Evolutionary conservation across 2,797 vertebrate species (phyloP).

Genomic region (Rhyacichthys aspro): DNA sequence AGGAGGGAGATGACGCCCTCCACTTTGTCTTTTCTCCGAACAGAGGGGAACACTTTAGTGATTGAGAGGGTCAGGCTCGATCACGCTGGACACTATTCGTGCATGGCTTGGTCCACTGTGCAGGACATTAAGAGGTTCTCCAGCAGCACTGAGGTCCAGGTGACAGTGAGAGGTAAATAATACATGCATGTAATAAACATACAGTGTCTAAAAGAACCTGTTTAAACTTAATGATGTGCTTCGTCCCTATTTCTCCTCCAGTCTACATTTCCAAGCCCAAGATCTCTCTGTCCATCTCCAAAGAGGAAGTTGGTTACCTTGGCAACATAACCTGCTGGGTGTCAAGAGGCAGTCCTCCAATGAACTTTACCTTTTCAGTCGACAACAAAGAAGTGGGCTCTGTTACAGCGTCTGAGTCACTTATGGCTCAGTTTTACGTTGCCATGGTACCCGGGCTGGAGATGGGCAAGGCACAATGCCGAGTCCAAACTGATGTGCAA

Average conservation of each 20-base stretch:
- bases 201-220: too few relatives aligned
- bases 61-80: constrained; percentile 47
- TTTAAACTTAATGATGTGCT: not conserved
- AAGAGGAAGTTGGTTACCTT: constrained; percentile 37
- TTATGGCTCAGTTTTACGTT: constrained; percentile 65
- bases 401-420: constrained; percentile 33
- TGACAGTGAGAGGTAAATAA: constrained; percentile 76
- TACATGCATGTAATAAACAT: too few relatives aligned
- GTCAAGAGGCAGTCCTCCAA: constrained; percentile 68
- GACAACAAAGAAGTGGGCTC: constrained; percentile 45
- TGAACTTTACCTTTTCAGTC: constrained; percentile 66
- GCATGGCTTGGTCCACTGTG: constrained; percentile 65
- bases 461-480: constrained; percentile 66
- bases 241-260: constrained; percentile 34
- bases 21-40: constrained; percentile 17
- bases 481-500: constrained; percentile 61
- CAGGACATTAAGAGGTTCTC: constrained; percentile 56
- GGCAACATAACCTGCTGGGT: constrained; percentile 76
- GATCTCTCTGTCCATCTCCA: constrained; percentile 70
- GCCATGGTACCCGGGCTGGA: constrained; percentile 57
- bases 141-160: constrained; percentile 65
- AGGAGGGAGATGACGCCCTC: constrained; percentile 41
- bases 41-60: constrained; percentile 58
- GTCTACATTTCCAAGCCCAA: constrained; percentile 69
- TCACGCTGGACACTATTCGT: constrained; percentile 74